A percentile compares a stretch with the other conserved stretches of the same genome.
phyloP scores from a whole-genome alignment of 2,888 invertebrate species.

The Boloria euphrosyne region DNA sequence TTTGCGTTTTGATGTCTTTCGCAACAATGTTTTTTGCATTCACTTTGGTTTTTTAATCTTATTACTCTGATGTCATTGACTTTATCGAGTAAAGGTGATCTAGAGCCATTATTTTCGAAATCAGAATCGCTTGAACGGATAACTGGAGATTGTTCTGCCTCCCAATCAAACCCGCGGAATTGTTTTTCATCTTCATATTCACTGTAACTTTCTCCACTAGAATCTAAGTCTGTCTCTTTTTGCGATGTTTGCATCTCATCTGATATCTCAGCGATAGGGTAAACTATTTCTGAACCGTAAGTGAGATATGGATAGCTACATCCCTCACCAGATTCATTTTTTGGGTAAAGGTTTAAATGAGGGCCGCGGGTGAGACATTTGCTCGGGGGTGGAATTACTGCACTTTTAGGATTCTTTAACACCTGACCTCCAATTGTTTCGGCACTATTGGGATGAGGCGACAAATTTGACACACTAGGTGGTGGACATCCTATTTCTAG shows the following conservation, averaged over 20 bases:
- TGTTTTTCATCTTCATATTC: slow-evolving; percentile 84
- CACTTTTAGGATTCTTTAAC: slow-evolving; percentile 85
- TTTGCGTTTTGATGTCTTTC: slow-evolving; percentile 59
- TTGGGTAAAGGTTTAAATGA: slow-evolving; percentile 86
- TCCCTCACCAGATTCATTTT: slow-evolving; percentile 85
- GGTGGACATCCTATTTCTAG: slow-evolving; percentile 87
- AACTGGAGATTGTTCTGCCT: slow-evolving; percentile 73
- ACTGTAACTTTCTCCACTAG: slow-evolving; percentile 83
- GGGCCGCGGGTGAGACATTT: slow-evolving; percentile 86
- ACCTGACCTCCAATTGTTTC: slow-evolving; percentile 88
- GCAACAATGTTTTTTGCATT: slow-evolving; percentile 68
- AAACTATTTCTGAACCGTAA: slow-evolving; percentile 89
- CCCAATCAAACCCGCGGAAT: slow-evolving; percentile 77
- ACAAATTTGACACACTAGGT: slow-evolving; percentile 86
- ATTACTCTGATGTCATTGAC: slow-evolving; percentile 72
- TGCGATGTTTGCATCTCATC: slow-evolving; percentile 89
- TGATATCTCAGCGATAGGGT: slow-evolving; percentile 92
- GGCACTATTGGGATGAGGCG: slow-evolving; percentile 91
- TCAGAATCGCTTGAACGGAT: slow-evolving; percentile 84
- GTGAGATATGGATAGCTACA: slow-evolving; percentile 87
- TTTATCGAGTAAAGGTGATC: slow-evolving; percentile 85
- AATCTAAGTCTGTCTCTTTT: slow-evolving; percentile 84
- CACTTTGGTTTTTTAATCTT: slow-evolving; percentile 63
- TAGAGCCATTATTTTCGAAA: slow-evolving; percentile 86
- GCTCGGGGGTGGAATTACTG: slow-evolving; percentile 86